Evolutionary conservation across 2,888 invertebrate species (phyloP), one percentile per base, ranked within the genome.

Genomic region (Malacosoma neustria): DNA sequence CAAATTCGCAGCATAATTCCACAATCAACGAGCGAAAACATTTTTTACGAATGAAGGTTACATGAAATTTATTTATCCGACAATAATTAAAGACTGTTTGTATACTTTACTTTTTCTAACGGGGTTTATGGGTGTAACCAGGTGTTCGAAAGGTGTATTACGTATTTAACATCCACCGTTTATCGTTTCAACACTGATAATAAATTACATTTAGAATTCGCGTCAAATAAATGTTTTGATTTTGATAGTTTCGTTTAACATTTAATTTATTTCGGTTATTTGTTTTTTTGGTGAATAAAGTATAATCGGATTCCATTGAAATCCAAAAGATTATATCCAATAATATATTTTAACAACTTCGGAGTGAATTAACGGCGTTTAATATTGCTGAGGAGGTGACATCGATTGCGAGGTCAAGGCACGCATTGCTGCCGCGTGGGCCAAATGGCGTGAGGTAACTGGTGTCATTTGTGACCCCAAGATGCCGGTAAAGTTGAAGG

Each of bases 121-220:
- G 32, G 13, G 34, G 38, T 38, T 35, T 31, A 34, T 38, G 31
- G 31, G 34, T 34, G 14, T 34, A 32, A 7, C 46, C 57, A 57
- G 60, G 57, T 57, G 57, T 45, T 49, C 33, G 37, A 46, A 51
- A 58, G 57, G 54, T 54, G 57, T 44, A 11, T 34, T 30, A 22
- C 22, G 15, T 46, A 33, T 49, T 55, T 48, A 30, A 46, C 38
- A 42, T 30, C 35, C 38, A 42, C 30, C 36, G 41, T 40, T 41
- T 45, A 3, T 38, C 41, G 41, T 42, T 36, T 45, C 37, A n/a
- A 45, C 37, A 46, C 31, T 31, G 34, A 14, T 38, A 13, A 54
- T 63, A 59, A 61, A 63, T 61, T 54, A 49, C 44, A 37, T 41
- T 50, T 43, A 59, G 51, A 55, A 61, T 50, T 41, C 40, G 45